A percentile compares a stretch with the other conserved stretches of the same genome.
Evolutionary conservation across 2,888 invertebrate species (phyloP).

Genomic region (Rotaria sp.): DNA sequence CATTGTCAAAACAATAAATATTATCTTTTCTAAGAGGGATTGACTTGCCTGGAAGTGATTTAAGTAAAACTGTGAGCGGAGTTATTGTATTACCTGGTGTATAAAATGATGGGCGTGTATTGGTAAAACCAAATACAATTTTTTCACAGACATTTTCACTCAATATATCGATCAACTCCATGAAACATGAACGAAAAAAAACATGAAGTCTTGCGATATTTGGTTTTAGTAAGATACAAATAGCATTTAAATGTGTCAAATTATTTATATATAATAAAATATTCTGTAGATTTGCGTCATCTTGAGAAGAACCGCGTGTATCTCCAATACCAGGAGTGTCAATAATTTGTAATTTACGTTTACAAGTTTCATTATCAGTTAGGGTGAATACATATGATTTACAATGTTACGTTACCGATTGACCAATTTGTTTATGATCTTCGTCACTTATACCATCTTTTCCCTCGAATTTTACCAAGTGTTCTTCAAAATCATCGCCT

Average conservation of each 20-base stretch:
- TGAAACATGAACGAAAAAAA: background rate
- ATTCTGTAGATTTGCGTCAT: background rate
- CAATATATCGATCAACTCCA: background rate
- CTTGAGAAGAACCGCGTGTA: background rate
- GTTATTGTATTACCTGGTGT: background rate
- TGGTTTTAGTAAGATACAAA: background rate
- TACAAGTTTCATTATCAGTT: background rate
- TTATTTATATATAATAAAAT: background rate
- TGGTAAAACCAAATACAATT: background rate
- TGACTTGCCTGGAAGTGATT: background rate
- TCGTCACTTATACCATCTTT: background rate
- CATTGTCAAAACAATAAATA: background rate
- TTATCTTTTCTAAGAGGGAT: background rate
- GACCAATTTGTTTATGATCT: background rate
- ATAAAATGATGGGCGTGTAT: background rate
- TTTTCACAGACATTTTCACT: background rate
- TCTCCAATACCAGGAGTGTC: slow-evolving; percentile 20
- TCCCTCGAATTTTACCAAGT: background rate
- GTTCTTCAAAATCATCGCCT: background rate
- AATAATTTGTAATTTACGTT: background rate
- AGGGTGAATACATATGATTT: background rate
- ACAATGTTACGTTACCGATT: background rate
- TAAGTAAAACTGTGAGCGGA: background rate
- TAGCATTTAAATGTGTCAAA: background rate
- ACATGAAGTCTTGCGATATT: background rate